Conservation (phyloP, 2,797 vertebrate genomes). For the Typhlichthys subterraneus region DNA sequence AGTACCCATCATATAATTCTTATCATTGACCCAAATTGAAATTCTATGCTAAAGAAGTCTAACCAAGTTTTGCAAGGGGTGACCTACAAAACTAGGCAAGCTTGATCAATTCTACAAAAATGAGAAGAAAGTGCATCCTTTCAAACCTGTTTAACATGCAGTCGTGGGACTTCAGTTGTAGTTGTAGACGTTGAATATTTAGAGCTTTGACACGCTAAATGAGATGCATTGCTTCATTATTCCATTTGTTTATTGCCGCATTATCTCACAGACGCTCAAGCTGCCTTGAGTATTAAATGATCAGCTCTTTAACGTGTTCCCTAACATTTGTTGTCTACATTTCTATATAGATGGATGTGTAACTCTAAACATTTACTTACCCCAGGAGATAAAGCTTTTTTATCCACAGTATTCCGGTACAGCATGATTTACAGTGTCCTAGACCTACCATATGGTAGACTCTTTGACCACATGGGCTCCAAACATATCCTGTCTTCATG, state of each 20-base stretch:
- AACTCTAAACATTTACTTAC: too few species aligned
- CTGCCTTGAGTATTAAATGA: neutral
- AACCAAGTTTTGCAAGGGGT: constrained; percentile 64
- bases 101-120: constrained; percentile 74
- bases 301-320: too few species aligned
- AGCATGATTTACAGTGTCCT: constrained; percentile 30
- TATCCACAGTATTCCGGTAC: neutral
- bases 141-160: constrained; percentile 59
- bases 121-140: constrained; percentile 51
- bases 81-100: constrained; percentile 80
- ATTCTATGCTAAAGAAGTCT: constrained; percentile 58
- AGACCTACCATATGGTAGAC: constrained; percentile 34
- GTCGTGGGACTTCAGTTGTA: constrained; percentile 62
- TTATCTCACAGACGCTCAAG: constrained; percentile 29
- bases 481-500: constrained; percentile 26
- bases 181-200: constrained; percentile 69
- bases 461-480: constrained; percentile 33
- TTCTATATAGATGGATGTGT: constrained; percentile 16
- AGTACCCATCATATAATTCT: constrained; percentile 58
- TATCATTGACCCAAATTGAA: constrained; percentile 71
- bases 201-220: constrained; percentile 61
- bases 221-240: constrained; percentile 64
- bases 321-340: constrained; percentile 20
- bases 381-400: too few species aligned
- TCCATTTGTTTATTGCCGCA: constrained; percentile 66